Evolutionary conservation across 2,888 invertebrate species (phyloP), one percentile per base, ranked within the genome.

Genomic region (Oxycera nigricornis): DNA sequence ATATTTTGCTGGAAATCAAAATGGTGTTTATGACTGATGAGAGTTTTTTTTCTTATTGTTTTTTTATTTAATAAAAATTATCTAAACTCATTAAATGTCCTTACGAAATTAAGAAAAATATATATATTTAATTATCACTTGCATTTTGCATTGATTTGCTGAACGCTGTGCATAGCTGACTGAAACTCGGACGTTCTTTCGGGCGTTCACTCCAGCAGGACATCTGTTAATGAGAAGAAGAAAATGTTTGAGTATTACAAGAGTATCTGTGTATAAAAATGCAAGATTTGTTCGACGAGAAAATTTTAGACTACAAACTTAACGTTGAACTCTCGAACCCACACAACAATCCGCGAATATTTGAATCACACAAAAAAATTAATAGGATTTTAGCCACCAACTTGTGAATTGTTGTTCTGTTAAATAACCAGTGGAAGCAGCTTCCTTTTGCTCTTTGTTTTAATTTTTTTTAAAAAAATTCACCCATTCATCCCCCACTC

Each of bases 181-280:
- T 85, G 78, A 85, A 85, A 72, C 85, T 85, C 31, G 86, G 85
- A 75, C 86, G 81, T 75, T 86, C 85, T 76, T 84, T 85, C 76
- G 85, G 83, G 79, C 84, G 83, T 41, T 77, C 70, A 73, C 79
- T 81, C 84, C 85, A 86, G 78, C 86, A 86, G 59, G 83, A 80
- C 70, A 80, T 77, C 84, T 85, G 73, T n/a, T n/a, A n/a, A n/a
- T 4, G 78, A 75, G 72, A 62, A 77, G 24, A 72, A 72, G 31
- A 55, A 22, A n/a, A 24, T 57, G 35, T 59, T 55, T 22, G 24
- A 28, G 26, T 22, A 59, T 26, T 59, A 7, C 20, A 24, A 55
- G n/a, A 55, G 9, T 7, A 50, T 17, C n/a, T n/a, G 4, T 39
- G 39, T 9, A 39, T 39, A 14, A 39, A 39, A n/a, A n/a, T n/a